Evolutionary conservation across 2,797 vertebrate species (phyloP), one percentile per base, ranked within the genome.

Genomic region (Karalla daura): DNA sequence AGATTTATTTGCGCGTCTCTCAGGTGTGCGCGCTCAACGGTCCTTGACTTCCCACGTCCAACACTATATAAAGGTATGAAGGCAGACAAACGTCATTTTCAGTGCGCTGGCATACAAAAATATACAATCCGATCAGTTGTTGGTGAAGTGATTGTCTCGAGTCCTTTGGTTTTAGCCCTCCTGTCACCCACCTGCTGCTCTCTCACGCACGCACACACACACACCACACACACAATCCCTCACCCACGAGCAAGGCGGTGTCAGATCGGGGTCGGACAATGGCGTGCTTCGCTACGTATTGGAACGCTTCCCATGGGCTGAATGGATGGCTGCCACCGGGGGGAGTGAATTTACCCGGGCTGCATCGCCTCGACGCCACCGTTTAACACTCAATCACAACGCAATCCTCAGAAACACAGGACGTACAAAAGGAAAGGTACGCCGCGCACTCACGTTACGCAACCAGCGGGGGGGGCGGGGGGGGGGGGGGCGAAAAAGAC

Each of bases 91-190:
- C n/a, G 76, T 85, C 41, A 66, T 81, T 81, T 83, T 87, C 90
- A 89, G 81, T 88, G 84, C 70, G 49, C 54, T 77, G 65, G 74
- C 37, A 71, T 80, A 90, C 61, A 89, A 88, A 91, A 88, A 90
- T 88, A 87, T 84, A 90, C 87, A 90, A 68, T 78, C 83, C 75
- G 76, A 84, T 86, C 80, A 77, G 35, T 69, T 39, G 51, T 63
- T 72, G 60, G 53, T 64, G 43, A n/a, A 54, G 50, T 46, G 40
- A 79, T 77, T 50, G 61, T 76, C 56, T n/a, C n/a, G 35, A 73
- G 54, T 78, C 66, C 18, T 59, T 50, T 20, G 60, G 59, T 74
- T 59, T 46, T 40, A 78, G 45, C 45, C n/a, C n/a, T n/a, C n/a
- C n/a, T n/a, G n/a, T n/a, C n/a, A n/a, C n/a, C n/a, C n/a, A n/a